These are phyloP conservation scores for Xylocopa sonorina DNA, from an alignment of 1,140 invertebrate genomes.

Conservation along the genomic window DNA sequence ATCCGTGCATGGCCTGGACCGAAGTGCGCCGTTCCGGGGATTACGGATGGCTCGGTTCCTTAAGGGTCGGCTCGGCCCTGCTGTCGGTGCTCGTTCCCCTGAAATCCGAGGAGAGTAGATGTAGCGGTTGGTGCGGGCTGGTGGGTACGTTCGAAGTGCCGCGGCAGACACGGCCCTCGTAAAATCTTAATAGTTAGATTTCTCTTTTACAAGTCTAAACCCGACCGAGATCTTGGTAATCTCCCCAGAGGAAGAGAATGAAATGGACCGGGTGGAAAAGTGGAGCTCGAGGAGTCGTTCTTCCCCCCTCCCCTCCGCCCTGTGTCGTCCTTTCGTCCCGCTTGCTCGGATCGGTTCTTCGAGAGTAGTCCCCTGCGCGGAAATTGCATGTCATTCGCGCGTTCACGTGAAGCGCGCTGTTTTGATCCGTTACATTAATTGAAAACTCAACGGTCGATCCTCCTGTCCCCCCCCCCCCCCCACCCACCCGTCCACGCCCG, in stretches of 20 bases:
- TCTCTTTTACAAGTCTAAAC: slow-evolving; percentile 17
- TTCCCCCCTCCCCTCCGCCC: no score
- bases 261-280: neutral
- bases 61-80: slow-evolving; percentile 32
- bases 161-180: slow-evolving; percentile 26
- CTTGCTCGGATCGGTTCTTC: no score
- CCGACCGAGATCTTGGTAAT: neutral
- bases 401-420: neutral
- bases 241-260: neutral
- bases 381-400: neutral
- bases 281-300: neutral
- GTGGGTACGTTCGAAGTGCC: neutral
- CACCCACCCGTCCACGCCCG: neutral
- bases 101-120: slow-evolving; percentile 62
- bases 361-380: neutral
- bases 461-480: no score
- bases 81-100: slow-evolving; percentile 15
- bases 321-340: neutral
- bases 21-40: slow-evolving; percentile 42
- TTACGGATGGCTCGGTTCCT: slow-evolving; percentile 56
- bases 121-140: slow-evolving; percentile 5
- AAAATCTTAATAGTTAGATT: slow-evolving; percentile 51
- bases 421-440: slow-evolving; percentile 8
- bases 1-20: slow-evolving; percentile 20
- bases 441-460: neutral